phyloP scores from a whole-genome alignment of 2,113 vertebrate genomes.

The Regulus satrapa region DNA sequence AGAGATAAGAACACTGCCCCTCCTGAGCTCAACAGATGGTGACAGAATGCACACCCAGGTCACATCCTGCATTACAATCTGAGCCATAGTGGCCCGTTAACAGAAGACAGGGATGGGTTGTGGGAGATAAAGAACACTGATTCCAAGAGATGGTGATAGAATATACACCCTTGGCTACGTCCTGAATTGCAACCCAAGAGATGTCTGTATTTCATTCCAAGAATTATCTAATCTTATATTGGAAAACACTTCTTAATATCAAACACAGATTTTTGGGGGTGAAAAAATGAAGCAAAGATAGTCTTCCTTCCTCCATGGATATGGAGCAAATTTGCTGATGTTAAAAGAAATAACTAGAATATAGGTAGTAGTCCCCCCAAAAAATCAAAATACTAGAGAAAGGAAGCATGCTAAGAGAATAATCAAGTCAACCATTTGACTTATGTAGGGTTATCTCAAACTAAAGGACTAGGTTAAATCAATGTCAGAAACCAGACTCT shows the following conservation, averaged over 20 bases:
- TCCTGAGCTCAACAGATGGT: no score
- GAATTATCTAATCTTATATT: background rate
- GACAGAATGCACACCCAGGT: no score
- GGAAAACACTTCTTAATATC: background rate
- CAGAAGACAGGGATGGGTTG: no score
- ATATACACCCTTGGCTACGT: no score
- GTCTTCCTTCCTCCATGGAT: background rate
- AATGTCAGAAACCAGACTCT: background rate
- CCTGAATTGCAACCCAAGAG: no score
- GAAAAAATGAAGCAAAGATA: background rate
- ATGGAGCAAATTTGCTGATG: background rate
- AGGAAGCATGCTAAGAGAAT: background rate
- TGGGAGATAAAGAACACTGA: no score
- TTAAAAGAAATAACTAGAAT: background rate
- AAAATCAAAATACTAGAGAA: no score
- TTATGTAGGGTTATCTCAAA: background rate
- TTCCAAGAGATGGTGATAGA: no score
- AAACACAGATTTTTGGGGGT: accelerated
- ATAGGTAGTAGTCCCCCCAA: background rate
- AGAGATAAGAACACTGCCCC: no score
- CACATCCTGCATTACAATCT: no score
- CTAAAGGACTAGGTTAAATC: background rate
- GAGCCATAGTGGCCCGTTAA: no score
- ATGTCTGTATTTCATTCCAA: background rate
- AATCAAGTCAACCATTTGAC: background rate